Evolutionary conservation across 2,113 vertebrate species (phyloP).

Genomic region (Phalacrocorax pelagicus): DNA sequence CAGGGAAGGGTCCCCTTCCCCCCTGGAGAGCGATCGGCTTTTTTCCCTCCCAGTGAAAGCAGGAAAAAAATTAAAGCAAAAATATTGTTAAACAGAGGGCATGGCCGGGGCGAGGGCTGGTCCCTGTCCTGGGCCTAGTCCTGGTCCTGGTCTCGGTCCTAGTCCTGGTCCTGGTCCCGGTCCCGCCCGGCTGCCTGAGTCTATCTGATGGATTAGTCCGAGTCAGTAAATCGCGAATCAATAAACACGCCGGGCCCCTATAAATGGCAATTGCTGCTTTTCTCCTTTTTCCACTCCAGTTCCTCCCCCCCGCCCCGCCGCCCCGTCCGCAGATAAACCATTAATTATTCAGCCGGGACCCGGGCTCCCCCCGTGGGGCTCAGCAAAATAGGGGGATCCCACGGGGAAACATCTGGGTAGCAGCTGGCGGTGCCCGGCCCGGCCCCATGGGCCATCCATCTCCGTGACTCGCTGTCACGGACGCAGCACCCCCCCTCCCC

Average conservation of each 20-base stretch:
- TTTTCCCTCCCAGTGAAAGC: neutral
- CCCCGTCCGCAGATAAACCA: slow-evolving; percentile 12
- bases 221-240: slow-evolving; percentile 48
- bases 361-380: neutral
- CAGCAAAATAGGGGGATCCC: neutral
- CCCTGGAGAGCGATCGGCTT: rapidly evolving
- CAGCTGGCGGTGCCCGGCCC: slow-evolving; percentile 7
- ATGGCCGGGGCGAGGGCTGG: no score
- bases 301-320: neutral
- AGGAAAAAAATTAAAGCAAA: neutral
- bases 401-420: slow-evolving; percentile 36
- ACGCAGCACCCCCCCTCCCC: neutral
- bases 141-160: neutral
- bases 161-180: neutral
- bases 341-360: slow-evolving; percentile 72
- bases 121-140: neutral
- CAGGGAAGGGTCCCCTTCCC: neutral
- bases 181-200: neutral
- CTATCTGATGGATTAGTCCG: slow-evolving; percentile 9
- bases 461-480: neutral
- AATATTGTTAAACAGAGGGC: rapidly evolving
- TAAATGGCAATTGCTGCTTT: slow-evolving; percentile 11
- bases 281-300: slow-evolving; percentile 36
- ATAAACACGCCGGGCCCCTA: slow-evolving; percentile 23
- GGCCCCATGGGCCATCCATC: neutral